Conservation (phyloP, 2,113 vertebrate species). For the Arothron firmamentum region DNA sequence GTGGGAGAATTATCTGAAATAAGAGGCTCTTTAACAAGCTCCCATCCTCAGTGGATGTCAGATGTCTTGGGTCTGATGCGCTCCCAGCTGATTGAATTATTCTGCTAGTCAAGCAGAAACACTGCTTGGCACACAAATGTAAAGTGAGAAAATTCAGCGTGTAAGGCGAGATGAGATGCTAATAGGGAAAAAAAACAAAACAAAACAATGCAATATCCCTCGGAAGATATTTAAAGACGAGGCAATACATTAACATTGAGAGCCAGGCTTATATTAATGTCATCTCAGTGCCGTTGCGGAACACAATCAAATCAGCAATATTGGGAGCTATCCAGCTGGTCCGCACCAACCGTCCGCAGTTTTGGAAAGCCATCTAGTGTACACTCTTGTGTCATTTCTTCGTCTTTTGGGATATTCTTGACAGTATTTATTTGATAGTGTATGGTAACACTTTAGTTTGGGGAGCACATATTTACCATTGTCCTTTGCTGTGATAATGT, state of each 20-base stretch:
- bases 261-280: conserved; percentile 34
- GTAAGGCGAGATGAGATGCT: conserved; percentile 63
- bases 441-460: no score
- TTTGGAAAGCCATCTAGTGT: neutral
- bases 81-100: conserved; percentile 65
- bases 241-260: conserved; percentile 38
- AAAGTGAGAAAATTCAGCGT: conserved; percentile 63
- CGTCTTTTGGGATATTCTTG: no score
- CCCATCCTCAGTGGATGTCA: conserved; percentile 62
- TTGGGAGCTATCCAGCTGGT: conserved; percentile 16
- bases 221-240: conserved; percentile 37
- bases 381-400: no score
- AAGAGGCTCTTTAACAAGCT: conserved; percentile 58
- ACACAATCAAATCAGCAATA: conserved; percentile 42
- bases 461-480: no score
- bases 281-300: conserved; percentile 20
- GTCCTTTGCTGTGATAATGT: no score
- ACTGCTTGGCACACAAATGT: conserved; percentile 54
- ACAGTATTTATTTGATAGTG: no score
- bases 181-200: conserved; percentile 48
- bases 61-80: conserved; percentile 56
- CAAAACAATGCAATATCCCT: conserved; percentile 18
- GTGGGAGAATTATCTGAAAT: conserved; percentile 47
- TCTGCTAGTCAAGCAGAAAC: conserved; percentile 66
- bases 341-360: neutral